These are phyloP conservation scores for Acomys russatus DNA, from an alignment of 2,797 vertebrate species.

Conservation along the genomic window DNA sequence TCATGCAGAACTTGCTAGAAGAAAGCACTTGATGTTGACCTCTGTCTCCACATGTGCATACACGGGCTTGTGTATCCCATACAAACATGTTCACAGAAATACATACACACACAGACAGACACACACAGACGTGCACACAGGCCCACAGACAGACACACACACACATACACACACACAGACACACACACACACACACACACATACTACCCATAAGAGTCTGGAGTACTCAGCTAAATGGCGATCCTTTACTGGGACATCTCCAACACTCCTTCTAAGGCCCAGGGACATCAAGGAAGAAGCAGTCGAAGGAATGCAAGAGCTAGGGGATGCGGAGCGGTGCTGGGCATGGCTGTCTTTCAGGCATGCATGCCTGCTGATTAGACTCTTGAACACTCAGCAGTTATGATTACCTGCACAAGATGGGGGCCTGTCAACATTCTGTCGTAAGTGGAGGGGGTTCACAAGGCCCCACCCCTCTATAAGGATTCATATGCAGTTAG, in stretches of 20 bases:
- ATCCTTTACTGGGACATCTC: not conserved
- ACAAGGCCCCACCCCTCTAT: not conserved
- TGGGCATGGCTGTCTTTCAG: not conserved
- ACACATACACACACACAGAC: no score
- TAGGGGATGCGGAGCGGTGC: not conserved
- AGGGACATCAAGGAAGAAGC: not conserved
- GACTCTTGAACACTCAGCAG: not conserved
- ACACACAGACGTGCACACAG: not conserved
- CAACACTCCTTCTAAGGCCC: not conserved
- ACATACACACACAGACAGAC: not conserved
- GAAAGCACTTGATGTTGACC: not conserved
- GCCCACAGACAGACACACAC: not conserved
- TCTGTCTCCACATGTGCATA: not conserved
- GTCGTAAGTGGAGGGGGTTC: not conserved
- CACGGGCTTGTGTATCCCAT: not conserved
- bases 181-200: not conserved
- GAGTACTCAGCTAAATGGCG: no score
- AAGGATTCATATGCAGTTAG: not conserved
- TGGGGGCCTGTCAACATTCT: not conserved
- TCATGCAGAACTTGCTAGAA: not conserved
- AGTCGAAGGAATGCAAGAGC: not conserved
- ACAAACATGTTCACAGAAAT: not conserved
- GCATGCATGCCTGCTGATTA: not conserved
- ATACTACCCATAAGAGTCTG: not conserved
- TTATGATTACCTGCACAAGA: not conserved